These are phyloP conservation scores for Athrips mouffetella DNA, from an alignment of 2,888 invertebrate species.

Conservation along the genomic window DNA sequence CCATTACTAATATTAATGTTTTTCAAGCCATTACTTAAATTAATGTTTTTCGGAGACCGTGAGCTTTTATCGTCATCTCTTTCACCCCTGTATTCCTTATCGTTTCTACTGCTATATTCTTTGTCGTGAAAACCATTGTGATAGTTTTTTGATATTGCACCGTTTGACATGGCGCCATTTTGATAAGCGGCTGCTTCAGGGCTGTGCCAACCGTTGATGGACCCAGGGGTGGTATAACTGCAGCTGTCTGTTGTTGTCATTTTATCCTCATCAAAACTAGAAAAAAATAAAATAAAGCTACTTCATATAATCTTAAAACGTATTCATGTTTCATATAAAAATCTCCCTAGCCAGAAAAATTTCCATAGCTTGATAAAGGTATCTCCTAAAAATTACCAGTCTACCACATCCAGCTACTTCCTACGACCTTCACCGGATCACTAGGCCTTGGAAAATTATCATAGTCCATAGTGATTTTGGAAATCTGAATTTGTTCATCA, in stretches of 20 bases:
- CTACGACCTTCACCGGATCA: too few species aligned
- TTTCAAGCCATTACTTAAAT: slow-evolving; percentile 64
- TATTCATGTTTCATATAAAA: too few species aligned
- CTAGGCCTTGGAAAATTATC: too few species aligned
- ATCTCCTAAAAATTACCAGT: not conserved
- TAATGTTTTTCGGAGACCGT: slow-evolving; percentile 65
- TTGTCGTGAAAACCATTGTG: slow-evolving; percentile 59
- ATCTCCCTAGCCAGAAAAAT: too few species aligned
- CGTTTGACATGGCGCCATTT: slow-evolving; percentile 70
- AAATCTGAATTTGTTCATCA: too few species aligned
- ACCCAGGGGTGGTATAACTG: slow-evolving; percentile 74
- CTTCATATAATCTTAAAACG: too few species aligned
- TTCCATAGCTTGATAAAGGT: not conserved
- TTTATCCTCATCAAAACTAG: slow-evolving; percentile 76
- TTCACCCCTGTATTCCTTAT: slow-evolving; percentile 35
- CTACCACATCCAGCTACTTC: too few species aligned
- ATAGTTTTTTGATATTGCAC: slow-evolving; percentile 68
- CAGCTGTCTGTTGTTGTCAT: slow-evolving; percentile 80
- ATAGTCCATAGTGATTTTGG: too few species aligned
- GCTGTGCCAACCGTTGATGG: slow-evolving; percentile 79
- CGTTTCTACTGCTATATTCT: slow-evolving; percentile 37
- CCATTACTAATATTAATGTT: slow-evolving; percentile 69
- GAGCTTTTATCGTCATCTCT: slow-evolving; percentile 45
- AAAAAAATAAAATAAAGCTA: slow-evolving; percentile 25
- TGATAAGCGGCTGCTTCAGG: slow-evolving; percentile 65